phyloP scores from a whole-genome alignment of 1,140 invertebrate genomes.

The Mya arenaria region DNA sequence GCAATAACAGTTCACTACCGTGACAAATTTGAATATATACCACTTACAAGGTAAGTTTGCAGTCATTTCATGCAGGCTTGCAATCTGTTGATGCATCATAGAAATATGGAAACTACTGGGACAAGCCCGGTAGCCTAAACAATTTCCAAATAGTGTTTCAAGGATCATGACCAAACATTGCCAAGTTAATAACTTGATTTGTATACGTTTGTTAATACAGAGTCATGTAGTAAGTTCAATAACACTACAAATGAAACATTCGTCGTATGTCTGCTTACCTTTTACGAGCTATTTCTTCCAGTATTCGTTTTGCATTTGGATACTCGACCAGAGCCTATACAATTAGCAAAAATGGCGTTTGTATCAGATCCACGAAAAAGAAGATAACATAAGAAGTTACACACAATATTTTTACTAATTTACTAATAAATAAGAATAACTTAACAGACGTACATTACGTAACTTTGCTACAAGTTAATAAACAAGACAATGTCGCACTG shows the following conservation, averaged over 20 bases:
- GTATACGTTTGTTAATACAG: not conserved
- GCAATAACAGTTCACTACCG: no score
- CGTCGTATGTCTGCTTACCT: conserved; percentile 62
- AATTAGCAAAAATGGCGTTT: not conserved
- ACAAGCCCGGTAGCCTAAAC: not conserved
- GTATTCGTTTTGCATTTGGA: conserved; percentile 70
- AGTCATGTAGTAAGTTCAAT: not conserved
- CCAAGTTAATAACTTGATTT: not conserved
- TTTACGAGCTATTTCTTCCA: conserved; percentile 69
- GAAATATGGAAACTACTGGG: not conserved
- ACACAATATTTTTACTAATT: not conserved
- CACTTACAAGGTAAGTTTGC: no score
- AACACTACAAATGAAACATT: not conserved
- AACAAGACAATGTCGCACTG: not conserved
- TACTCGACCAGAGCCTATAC: conserved; percentile 73
- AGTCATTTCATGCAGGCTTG: no score
- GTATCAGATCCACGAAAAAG: not conserved
- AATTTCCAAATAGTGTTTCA: no score
- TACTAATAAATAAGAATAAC: not conserved
- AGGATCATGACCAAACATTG: not conserved
- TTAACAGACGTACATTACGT: not conserved
- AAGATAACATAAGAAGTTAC: not conserved
- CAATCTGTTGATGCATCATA: no score
- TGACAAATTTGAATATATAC: no score
- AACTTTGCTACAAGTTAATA: not conserved